phyloP scores from a whole-genome alignment of 64 coral and sea anemone genomes.

The Stichodactyla mertensii region DNA sequence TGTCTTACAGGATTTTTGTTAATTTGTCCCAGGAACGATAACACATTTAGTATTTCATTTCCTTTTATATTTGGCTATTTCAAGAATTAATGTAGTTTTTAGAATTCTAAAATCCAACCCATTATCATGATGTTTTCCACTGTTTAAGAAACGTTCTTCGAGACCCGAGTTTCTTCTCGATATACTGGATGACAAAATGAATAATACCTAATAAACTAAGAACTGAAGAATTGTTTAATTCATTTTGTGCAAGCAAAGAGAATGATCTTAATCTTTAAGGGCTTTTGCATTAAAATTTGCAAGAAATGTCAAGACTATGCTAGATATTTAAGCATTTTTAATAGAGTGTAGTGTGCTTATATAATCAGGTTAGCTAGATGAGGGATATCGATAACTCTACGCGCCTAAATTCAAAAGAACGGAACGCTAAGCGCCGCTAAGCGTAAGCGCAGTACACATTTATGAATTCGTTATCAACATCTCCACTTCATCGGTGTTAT shows the following conservation, averaged over 20 bases:
- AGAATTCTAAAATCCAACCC: neutral
- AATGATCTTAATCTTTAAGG: neutral
- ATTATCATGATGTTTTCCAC: neutral
- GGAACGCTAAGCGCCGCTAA: too few species aligned
- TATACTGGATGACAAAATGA: neutral
- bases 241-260: neutral
- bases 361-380: too few species aligned
- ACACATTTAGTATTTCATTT: neutral
- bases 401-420: neutral
- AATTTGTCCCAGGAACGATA: neutral
- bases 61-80: neutral
- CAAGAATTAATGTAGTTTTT: neutral
- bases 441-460: too few species aligned
- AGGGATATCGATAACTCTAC: too few species aligned
- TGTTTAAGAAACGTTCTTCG: neutral
- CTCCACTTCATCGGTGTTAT: neutral
- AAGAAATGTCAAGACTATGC: too few species aligned
- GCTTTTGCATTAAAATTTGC: neutral
- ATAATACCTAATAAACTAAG: neutral
- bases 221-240: neutral
- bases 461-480: too few species aligned
- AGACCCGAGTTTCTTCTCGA: neutral
- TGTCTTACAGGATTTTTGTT: neutral
- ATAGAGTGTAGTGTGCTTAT: neutral
- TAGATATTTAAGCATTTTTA: neutral